Evolutionary conservation across 2,113 vertebrate genomes (phyloP), one percentile per base, ranked within the genome.

Genomic region (Grammatotria lemairii): DNA sequence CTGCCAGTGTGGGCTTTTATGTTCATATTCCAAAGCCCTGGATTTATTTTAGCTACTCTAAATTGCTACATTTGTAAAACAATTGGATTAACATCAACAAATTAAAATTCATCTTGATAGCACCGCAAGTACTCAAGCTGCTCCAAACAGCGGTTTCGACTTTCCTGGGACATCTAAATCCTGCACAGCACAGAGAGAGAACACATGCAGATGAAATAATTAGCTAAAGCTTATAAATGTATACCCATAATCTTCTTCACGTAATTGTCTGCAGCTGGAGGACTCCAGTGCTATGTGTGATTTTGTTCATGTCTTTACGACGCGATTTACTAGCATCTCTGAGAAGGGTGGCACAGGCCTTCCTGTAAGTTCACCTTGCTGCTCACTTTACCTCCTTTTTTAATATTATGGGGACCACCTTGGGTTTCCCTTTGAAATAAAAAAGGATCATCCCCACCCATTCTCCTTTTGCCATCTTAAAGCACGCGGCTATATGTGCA

Each of bases 51-150:
- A 90, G 94, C 91, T 90, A 93, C 81, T 94, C 86, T 63, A 94
- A 96, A 96, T 96, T 96, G 92, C 93, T 95, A 95, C 95, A 96
- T 96, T 96, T 91, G 90, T 95, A 94, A 96, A 96, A 96, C 96
- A 96, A 96, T 95, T 96, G 96, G 95, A 95, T 96, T 95, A 96
- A 92, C 94, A 95, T 96, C 96, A 96, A 95, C 95, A 96, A 96
- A 96, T 96, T 96, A 96, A 95, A 95, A 95, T 95, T 95, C 93
- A 95, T 96, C 95, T 95, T 94, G 95, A 96, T 96, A 96, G 93
- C 65, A 91, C 88, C 70, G 86, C 93, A 87, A 95, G 94, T 94
- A 51, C 92, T 95, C 91, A 65, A 90, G 94, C 93, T 86, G 91
- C 91, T 95, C 94, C 94, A 93, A 95, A 96, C 94, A 92, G 94